These are phyloP conservation scores for Triops longicaudatus DNA, from an alignment of 1,140 invertebrate genomes.

Conservation along the genomic window DNA sequence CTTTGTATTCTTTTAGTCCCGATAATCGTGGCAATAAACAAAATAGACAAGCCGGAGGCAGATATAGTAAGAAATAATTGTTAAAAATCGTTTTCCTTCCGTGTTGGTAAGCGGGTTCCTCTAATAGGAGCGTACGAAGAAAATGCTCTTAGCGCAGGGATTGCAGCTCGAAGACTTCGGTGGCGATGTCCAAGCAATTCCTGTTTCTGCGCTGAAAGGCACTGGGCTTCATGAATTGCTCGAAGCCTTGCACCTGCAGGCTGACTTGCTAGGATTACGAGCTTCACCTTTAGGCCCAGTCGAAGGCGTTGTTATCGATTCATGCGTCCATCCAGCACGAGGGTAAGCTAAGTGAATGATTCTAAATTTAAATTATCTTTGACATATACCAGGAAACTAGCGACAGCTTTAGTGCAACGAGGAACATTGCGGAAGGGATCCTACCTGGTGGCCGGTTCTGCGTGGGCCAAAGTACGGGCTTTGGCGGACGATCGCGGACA, in stretches of 20 bases:
- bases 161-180: constrained; percentile 79
- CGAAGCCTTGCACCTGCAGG: constrained; percentile 75
- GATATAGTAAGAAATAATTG: constrained; percentile 58
- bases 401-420: constrained; percentile 77
- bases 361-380: too few relatives aligned
- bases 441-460: constrained; percentile 69
- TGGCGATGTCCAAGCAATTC: constrained; percentile 84
- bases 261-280: constrained; percentile 79
- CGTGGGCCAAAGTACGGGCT: constrained; percentile 66
- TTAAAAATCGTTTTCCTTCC: too few relatives aligned
- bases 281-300: constrained; percentile 71
- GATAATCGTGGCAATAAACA: constrained; percentile 97
- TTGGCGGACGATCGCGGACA: constrained; percentile 72
- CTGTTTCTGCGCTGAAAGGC: constrained; percentile 80
- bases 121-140: constrained; percentile 60
- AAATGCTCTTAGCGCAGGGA: constrained; percentile 60
- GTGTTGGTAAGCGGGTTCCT: too few relatives aligned
- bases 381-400: constrained; percentile 84
- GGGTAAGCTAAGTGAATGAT: too few relatives aligned
- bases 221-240: constrained; percentile 69
- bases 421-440: constrained; percentile 77
- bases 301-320: constrained; percentile 86
- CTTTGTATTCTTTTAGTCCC: constrained; percentile 60
- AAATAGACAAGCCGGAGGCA: constrained; percentile 86
- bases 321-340: constrained; percentile 57